These are phyloP conservation scores for Leistus spinibarbis DNA, from an alignment of 2,888 invertebrate genomes.

Conservation along the genomic window DNA sequence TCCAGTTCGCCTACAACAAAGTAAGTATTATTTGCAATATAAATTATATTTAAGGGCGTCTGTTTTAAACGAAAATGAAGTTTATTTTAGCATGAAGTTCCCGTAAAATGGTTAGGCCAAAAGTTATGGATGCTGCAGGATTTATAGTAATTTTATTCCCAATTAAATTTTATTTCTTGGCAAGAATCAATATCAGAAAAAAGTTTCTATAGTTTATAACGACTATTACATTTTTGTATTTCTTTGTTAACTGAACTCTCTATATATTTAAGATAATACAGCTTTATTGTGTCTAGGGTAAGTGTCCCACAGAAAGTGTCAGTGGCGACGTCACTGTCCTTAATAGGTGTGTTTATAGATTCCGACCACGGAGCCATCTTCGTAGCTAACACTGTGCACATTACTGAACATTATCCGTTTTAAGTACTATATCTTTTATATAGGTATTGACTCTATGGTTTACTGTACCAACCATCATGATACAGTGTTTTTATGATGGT, in stretches of 20 bases:
- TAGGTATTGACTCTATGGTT: no score
- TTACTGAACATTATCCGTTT: not conserved
- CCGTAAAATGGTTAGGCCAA: not conserved
- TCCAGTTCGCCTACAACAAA: conserved; percentile 2
- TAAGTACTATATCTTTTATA: no score
- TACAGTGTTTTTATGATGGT: conserved; percentile 3
- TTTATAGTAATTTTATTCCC: conserved; percentile 16
- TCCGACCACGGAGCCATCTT: conserved; percentile 1
- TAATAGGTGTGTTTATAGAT: not conserved
- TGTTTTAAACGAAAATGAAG: not conserved
- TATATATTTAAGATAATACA: not conserved
- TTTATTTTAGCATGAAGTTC: not conserved
- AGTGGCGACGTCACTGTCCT: not conserved
- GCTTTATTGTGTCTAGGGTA: no score
- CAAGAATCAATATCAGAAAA: not conserved
- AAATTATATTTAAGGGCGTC: conserved; percentile 3
- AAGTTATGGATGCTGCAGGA: not conserved
- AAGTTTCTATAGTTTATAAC: not conserved
- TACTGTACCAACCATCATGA: not conserved
- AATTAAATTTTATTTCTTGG: conserved; percentile 9
- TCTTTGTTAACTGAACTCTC: not conserved
- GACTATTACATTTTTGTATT: not conserved
- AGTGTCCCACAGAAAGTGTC: not conserved
- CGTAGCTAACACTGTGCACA: not conserved
- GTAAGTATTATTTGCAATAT: not conserved